phyloP scores from a whole-genome alignment of 2,113 vertebrate species.

The Trematocara marginatum region DNA sequence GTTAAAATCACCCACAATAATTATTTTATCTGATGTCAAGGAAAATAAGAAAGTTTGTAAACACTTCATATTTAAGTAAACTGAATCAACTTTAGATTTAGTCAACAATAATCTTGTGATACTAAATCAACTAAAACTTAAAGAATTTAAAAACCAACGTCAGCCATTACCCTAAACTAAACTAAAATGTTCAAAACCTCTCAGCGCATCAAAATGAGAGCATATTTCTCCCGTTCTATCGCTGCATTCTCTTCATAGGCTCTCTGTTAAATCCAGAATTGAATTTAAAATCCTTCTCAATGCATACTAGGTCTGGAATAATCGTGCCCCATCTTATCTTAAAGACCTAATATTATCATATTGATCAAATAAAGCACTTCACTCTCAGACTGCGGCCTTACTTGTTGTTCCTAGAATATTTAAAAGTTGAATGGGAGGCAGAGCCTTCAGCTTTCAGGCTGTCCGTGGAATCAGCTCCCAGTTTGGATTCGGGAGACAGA shows the following conservation, averaged over 20 bases:
- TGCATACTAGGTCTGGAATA: not conserved
- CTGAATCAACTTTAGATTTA: not conserved
- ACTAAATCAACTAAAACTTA: not conserved
- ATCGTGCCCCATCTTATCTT: not conserved
- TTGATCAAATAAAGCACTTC: not conserved
- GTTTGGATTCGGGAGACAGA: not conserved
- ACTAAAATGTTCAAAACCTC: not conserved
- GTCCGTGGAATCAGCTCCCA: not conserved
- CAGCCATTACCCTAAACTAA: not conserved
- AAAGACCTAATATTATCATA: not conserved
- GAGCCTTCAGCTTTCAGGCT: not conserved
- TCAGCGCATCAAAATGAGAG: not conserved
- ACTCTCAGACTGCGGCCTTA: not conserved
- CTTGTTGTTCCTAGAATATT: not conserved
- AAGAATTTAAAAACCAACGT: not conserved
- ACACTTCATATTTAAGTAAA: not conserved
- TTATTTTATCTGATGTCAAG: not conserved
- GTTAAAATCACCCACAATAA: too few species aligned
- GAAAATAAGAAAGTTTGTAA: not conserved
- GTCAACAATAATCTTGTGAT: not conserved
- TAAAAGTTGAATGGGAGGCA: not conserved
- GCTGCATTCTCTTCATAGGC: rapidly evolving
- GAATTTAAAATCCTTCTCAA: not conserved
- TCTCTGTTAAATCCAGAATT: not conserved
- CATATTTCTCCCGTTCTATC: not conserved